These are phyloP conservation scores for Vannuccia rotundouncinata DNA, from an alignment of 2,888 invertebrate species.

Conservation along the genomic window DNA sequence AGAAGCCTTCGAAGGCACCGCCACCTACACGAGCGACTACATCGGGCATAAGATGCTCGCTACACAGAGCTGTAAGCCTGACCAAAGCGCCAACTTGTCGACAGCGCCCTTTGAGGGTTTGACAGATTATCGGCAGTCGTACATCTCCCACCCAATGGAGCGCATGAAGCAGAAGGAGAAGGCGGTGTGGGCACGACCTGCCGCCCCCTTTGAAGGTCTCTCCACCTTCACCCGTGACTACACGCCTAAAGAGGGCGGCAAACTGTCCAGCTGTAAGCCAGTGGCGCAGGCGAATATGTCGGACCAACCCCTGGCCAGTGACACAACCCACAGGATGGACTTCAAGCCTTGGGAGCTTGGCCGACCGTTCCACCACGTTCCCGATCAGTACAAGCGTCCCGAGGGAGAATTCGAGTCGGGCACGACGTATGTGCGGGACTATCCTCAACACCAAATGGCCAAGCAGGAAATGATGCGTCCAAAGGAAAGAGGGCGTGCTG, in stretches of 20 bases:
- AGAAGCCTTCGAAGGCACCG: conserved; percentile 50
- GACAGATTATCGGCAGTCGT: conserved; percentile 52
- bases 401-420: conserved; percentile 34
- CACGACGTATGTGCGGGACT: conserved; percentile 35
- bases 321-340: conserved; percentile 52
- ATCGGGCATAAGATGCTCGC: conserved; percentile 45
- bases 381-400: conserved; percentile 33
- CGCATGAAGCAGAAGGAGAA: conserved; percentile 35
- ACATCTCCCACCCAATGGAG: conserved; percentile 50
- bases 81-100: conserved; percentile 46
- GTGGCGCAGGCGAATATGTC: conserved; percentile 49
- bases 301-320: conserved; percentile 51
- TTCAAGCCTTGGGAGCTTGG: conserved; percentile 43
- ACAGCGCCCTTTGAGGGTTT: conserved; percentile 50
- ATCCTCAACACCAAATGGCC: conserved; percentile 33
- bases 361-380: conserved; percentile 30
- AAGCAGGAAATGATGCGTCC: conserved; percentile 12
- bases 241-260: conserved; percentile 41
- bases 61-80: conserved; percentile 49
- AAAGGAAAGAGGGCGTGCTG: conserved; percentile 21
- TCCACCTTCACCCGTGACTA: conserved; percentile 42
- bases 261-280: conserved; percentile 50
- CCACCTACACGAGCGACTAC: conserved; percentile 52
- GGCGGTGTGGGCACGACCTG: conserved; percentile 34
- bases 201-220: conserved; percentile 39